Evolutionary conservation across 37 sponge, comb jelly and placozoan genomes (phyloP).

Genomic region (Aplysina aerophoba): DNA sequence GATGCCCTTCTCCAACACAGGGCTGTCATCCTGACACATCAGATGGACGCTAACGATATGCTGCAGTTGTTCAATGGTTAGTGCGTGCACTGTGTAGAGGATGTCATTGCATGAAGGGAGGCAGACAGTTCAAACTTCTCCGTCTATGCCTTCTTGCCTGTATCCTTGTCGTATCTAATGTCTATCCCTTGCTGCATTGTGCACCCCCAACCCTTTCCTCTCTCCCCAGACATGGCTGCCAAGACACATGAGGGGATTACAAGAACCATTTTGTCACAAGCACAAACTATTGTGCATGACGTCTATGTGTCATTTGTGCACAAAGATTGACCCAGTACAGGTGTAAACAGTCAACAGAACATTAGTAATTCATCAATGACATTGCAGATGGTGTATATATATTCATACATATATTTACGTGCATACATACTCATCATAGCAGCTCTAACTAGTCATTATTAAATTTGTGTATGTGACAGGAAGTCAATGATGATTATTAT

Average conservation of each 20-base stretch:
- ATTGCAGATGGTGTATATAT: not conserved
- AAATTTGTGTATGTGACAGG: too few relatives aligned
- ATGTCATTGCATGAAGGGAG: too few relatives aligned
- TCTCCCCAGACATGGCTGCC: not conserved
- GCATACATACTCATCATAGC: not conserved
- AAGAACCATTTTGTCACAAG: not conserved
- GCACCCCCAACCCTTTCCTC: not conserved
- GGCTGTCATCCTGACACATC: slow-evolving; percentile 84
- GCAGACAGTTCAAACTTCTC: too few relatives aligned
- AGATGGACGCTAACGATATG: slow-evolving; percentile 90
- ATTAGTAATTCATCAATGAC: slow-evolving; percentile 1
- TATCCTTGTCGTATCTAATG: too few relatives aligned
- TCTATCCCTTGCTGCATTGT: not conserved
- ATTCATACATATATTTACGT: not conserved
- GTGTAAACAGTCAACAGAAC: not conserved
- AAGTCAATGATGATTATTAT: too few relatives aligned
- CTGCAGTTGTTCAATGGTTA: slow-evolving; percentile 85
- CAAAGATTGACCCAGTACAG: slow-evolving; percentile 1
- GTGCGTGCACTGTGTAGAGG: not conserved
- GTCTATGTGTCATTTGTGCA: slow-evolving; percentile 11
- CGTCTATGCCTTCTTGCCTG: too few relatives aligned
- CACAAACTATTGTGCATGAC: slow-evolving; percentile 2
- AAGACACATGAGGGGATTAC: slow-evolving; percentile 16
- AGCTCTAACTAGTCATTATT: too few relatives aligned
- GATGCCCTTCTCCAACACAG: slow-evolving; percentile 1